Conservation (phyloP, 1,140 invertebrate genomes). For the Solenopsis fugax region DNA sequence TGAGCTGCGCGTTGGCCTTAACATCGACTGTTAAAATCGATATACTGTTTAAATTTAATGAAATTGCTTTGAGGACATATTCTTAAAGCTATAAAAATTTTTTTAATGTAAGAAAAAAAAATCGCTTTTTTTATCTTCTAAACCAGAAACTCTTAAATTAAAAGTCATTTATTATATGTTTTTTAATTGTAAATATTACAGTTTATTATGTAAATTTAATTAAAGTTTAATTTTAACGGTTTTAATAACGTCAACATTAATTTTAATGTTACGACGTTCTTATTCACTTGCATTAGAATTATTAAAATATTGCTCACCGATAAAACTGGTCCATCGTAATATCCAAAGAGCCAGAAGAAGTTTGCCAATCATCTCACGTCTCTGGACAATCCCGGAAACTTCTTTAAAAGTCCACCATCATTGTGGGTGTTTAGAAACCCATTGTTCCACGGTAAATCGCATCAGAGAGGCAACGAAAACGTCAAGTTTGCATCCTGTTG, state of each 20-base stretch:
- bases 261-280: not conserved
- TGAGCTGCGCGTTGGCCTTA: too few species aligned
- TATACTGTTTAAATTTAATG: too few species aligned
- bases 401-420: slow-evolving; percentile 77
- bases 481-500: slow-evolving; percentile 50
- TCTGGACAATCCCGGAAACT: slow-evolving; percentile 67
- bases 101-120: too few species aligned
- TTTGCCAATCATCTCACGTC: slow-evolving; percentile 84
- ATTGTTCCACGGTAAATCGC: slow-evolving; percentile 35
- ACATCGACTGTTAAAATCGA: too few species aligned
- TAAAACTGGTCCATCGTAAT: slow-evolving; percentile 79
- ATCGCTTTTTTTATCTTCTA: too few species aligned
- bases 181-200: not conserved
- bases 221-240: not conserved
- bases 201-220: not conserved
- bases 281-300: not conserved
- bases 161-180: not conserved
- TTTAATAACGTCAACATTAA: not conserved
- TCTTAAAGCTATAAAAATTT: too few species aligned
- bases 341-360: slow-evolving; percentile 81
- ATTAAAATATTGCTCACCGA: slow-evolving; percentile 77
- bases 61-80: too few species aligned
- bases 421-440: slow-evolving; percentile 33
- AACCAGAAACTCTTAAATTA: not conserved
- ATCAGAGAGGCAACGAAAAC: not conserved